Evolutionary conservation across 2,888 invertebrate species (phyloP).

Genomic region (Tanaodytes sp.): DNA sequence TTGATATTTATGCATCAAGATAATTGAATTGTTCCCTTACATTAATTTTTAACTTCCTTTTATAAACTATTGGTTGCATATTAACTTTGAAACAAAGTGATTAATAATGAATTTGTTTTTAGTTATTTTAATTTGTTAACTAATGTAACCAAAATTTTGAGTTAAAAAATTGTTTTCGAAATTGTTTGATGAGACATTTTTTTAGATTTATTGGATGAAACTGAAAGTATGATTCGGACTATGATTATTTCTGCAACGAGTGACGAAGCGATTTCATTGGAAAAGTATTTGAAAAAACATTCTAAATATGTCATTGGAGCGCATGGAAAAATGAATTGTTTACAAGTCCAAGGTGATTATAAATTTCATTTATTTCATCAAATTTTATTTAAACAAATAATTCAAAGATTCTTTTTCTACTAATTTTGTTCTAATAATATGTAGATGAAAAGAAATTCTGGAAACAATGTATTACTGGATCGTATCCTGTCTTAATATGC

Average conservation of each 20-base stretch:
- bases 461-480: slow-evolving; percentile 72
- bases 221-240: slow-evolving; percentile 71
- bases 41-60: too few species aligned
- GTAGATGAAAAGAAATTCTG: slow-evolving; percentile 70
- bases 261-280: slow-evolving; percentile 75
- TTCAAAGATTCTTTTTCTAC: not conserved
- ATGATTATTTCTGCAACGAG: slow-evolving; percentile 78
- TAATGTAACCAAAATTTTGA: too few species aligned
- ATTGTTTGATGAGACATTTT: too few species aligned
- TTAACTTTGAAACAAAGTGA: too few species aligned
- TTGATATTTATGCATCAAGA: too few species aligned
- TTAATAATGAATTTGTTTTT: not conserved
- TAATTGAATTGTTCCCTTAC: too few species aligned
- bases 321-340: slow-evolving; percentile 71
- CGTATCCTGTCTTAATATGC: slow-evolving; percentile 78
- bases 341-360: slow-evolving; percentile 63
- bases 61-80: too few species aligned
- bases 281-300: slow-evolving; percentile 66
- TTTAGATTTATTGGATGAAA: slow-evolving; percentile 74
- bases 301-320: slow-evolving; percentile 62
- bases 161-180: too few species aligned
- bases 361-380: too few species aligned
- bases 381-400: not conserved
- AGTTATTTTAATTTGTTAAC: too few species aligned
- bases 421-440: not conserved